phyloP scores from a whole-genome alignment of 2,797 vertebrate genomes.

The Spea hammondii region DNA sequence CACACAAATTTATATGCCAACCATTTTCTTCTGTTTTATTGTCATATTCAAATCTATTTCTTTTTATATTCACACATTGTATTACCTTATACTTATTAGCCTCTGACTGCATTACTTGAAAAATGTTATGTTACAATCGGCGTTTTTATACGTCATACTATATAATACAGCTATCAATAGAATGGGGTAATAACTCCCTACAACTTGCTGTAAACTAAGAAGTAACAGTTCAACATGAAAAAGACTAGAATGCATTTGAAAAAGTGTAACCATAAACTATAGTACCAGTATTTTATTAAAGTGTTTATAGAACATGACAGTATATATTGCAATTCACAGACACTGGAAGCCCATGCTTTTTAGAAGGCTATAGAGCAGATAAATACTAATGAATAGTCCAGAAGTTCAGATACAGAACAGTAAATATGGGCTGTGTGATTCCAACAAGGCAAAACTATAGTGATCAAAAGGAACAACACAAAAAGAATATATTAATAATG shows the following conservation, averaged over 20 bases:
- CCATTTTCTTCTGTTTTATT: too few relatives aligned
- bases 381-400: constrained; percentile 28
- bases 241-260: constrained; percentile 21
- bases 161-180: constrained; percentile 22
- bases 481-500: constrained; percentile 46
- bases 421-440: constrained; percentile 41
- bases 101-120: too few relatives aligned
- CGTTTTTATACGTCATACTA: neutral
- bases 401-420: constrained; percentile 30
- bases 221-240: constrained; percentile 23
- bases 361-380: constrained; percentile 16
- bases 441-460: constrained; percentile 33
- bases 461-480: constrained; percentile 29
- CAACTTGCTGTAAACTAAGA: constrained; percentile 18
- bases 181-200: constrained; percentile 7
- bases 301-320: constrained; percentile 15
- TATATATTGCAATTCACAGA: constrained; percentile 17
- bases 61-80: too few relatives aligned
- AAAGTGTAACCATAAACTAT: constrained; percentile 18
- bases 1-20: too few relatives aligned
- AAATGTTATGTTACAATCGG: too few relatives aligned
- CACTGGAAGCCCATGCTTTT: neutral
- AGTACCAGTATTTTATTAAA: constrained; percentile 12
- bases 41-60: too few relatives aligned
- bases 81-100: too few relatives aligned